Base-by-base conservation (phyloP, 2,797 vertebrate genomes). In the Anguilla obscura region DNA sequence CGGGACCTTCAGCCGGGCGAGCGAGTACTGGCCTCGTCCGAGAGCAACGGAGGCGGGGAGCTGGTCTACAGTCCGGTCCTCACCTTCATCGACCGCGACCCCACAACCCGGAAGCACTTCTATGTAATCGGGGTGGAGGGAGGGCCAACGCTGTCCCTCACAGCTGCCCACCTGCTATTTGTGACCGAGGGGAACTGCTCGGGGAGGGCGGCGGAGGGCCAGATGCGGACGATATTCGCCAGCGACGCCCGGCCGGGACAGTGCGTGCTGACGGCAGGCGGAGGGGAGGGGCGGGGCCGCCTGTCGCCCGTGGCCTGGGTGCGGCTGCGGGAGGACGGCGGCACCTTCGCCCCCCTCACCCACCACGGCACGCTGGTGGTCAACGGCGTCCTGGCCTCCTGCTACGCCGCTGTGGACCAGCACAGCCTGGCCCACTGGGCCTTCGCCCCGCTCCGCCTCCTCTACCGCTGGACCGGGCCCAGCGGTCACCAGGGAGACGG, bases 161-260 rank as follows among this genome's bases (percentile, higher is more conserved):
- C 98, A 0, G 97, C 98, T 0, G 96, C 97, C 79, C 98, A 99
- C 94, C 94, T 99, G 86, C 91, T 99, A 50, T 98, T 98, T n/a
- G 96, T 96, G 0, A 94, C 96, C 0, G 85, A 89, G 52, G 93
- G 96, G 85, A 98, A 98, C 1, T 96, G 96, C 93, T 97, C 97
- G 0, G 93, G 93, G 79, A 83, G 1, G 86, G 91, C 91, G 0
- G n/a, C 56, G 24, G 87, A 0, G 0, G 88, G 88, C 18, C 10
- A 86, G 86, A 96, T 97, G 93, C 95, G 85, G 87, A 95, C 97
- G 48, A 92, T 94, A 36, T 99, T 97, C 6, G 98, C 97, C 92
- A 96, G 97, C 83, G 93, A 90, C 0, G 96, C 96, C 87, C 95
- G 16, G 9, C 96, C 96, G 0, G 98, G 98, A 79, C 97, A 98